Evolutionary conservation across 2,888 invertebrate genomes (phyloP).

Genomic region (Vesta saturnalis): DNA sequence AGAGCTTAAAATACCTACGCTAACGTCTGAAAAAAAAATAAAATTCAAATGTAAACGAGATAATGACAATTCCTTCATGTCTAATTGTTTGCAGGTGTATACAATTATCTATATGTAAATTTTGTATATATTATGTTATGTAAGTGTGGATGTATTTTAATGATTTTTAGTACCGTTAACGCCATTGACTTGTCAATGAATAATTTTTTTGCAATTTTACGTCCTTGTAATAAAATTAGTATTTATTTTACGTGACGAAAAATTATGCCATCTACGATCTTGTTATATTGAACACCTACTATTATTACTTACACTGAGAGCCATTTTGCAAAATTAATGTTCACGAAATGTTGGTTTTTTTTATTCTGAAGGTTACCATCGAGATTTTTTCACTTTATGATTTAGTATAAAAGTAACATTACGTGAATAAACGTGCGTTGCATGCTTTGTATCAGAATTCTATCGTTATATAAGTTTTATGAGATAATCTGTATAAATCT

Average conservation of each 20-base stretch:
- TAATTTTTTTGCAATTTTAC: constrained; percentile 4
- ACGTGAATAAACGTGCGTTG: too few relatives aligned
- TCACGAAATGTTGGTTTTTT: too few relatives aligned
- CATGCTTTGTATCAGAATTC: too few relatives aligned
- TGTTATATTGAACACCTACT: too few relatives aligned
- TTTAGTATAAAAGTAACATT: too few relatives aligned
- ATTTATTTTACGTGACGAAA: background rate
- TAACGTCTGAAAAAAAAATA: constrained; percentile 17
- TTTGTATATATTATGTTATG: background rate
- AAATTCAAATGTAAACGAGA: constrained; percentile 27
- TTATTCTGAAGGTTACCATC: too few relatives aligned
- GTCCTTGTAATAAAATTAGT: constrained; percentile 5
- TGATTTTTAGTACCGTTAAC: background rate
- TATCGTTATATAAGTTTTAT: too few relatives aligned
- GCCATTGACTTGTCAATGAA: background rate
- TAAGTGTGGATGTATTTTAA: constrained; percentile 1
- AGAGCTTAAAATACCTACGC: constrained; percentile 24
- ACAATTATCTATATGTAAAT: background rate
- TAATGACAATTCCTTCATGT: constrained; percentile 16
- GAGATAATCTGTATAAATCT: too few relatives aligned
- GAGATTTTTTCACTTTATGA: too few relatives aligned
- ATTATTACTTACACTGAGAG: too few relatives aligned
- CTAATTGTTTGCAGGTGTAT: constrained; percentile 11
- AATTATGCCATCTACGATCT: background rate
- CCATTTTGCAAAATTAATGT: too few relatives aligned